Percentiles rank a stretch among this genome's conserved stretches.
Evolutionary conservation across 1,140 invertebrate species (phyloP).

Genomic region (Drosophila willistoni): DNA sequence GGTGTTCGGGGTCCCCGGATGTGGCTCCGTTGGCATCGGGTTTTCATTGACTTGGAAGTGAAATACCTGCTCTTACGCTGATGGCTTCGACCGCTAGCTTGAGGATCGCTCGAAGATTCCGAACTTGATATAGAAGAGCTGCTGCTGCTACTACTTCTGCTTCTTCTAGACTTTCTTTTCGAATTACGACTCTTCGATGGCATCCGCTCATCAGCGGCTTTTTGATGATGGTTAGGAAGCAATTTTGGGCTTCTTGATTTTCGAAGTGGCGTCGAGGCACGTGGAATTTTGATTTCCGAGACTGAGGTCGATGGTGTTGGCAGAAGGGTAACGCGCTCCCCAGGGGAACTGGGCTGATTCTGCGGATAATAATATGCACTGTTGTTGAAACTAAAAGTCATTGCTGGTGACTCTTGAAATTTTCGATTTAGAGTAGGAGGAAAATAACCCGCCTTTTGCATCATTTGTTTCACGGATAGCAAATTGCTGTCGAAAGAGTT

Average conservation of each 20-base stretch:
- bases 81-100: neutral
- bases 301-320: slow-evolving; percentile 8
- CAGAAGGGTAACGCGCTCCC: slow-evolving; percentile 14
- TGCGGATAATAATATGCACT: slow-evolving; percentile 42
- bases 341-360: neutral
- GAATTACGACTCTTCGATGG: neutral
- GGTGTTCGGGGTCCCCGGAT: neutral
- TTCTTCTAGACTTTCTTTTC: neutral
- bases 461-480: neutral
- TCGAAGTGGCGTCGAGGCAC: neutral
- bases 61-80: neutral
- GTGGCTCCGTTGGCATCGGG: neutral
- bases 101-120: neutral
- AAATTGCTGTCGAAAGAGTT: slow-evolving; percentile 22
- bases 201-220: neutral
- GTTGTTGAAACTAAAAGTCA: slow-evolving; percentile 15
- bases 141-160: neutral
- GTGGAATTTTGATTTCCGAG: neutral
- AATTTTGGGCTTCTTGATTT: neutral
- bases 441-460: slow-evolving; percentile 19
- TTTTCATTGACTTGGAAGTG: neutral
- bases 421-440: neutral
- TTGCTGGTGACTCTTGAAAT: neutral
- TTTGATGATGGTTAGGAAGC: neutral
- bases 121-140: neutral